Evolutionary conservation across 2,888 invertebrate species (phyloP), one percentile per base, ranked within the genome.

Genomic region (Zaprionus obscuricornis): DNA sequence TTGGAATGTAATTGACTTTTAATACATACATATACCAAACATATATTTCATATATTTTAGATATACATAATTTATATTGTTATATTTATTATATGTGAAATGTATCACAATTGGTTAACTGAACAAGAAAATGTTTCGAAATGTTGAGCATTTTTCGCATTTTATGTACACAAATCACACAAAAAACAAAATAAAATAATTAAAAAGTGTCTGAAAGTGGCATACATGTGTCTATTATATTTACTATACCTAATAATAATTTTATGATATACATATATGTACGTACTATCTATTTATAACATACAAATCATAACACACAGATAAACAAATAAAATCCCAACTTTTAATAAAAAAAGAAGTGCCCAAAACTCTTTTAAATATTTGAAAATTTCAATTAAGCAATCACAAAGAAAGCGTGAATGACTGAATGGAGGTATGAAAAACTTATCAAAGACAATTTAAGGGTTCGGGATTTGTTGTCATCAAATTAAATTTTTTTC

Each of bases 251-350:
- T 66, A 56, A 51, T 57, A 54, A 52, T 79, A 79, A 46, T 56
- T 45, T 46, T 67, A 65, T 47, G 46, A 62, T 62, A 40, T 42
- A 60, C 40, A 51, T 57, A 37, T 22, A 18, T 42, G 47, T 60
- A 36, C 36, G 49, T 59, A 58, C 55, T 51, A 52, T 49, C 34
- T 82, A 82, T 62, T 79, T 81, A 81, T 79, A 77, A 69, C 26
- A 42, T 82, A 57, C 70, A 45, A 66, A 64, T 64, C 59, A 50
- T 47, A 74, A 63, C 55, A 57, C 40, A 36, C 50, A 58, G 50
- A 77, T 60, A 75, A 45, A 51, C 73, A 59, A 78, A 85, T 78
- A 85, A 85, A 85, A 57, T 70, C 40, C 47, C 50, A 64, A 72
- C 63, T 82, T 74, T 78, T 81, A 77, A 63, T 81, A 78, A 75